Evolutionary conservation across 2,113 vertebrate genomes (phyloP), one percentile per base, ranked within the genome.

Genomic region (Gymnocephalus cernua): DNA sequence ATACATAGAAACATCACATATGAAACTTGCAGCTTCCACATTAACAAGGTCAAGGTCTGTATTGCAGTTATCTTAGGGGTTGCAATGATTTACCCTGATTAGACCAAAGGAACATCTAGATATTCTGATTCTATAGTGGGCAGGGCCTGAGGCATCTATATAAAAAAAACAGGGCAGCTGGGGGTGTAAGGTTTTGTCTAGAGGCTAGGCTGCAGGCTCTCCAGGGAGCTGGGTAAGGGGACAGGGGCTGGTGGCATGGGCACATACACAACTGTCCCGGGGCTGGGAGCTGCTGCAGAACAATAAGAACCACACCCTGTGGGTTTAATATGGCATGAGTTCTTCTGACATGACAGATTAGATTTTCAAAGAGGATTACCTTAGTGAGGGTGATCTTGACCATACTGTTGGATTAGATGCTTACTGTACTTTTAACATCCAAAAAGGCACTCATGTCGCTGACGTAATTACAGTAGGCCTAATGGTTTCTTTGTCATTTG

Each of bases 281-380:
- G 53, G 83, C 63, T 58, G 65, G 83, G 67, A 48, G 81, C 77
- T 75, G 80, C 25, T 54, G 44, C 76, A 64, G 74, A 84, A 91
- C 86, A 91, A 93, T 90, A 68, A 80, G 41, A 58, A 83, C 83
- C 91, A 87, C 89, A 87, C 88, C 86, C 91, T 88, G 57, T 85
- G 74, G 81, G 23, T 89, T 84, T 77, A 64, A 85, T 51, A 83
- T 56, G 56, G 74, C 79, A 62, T 72, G 80, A 63, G 66, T 74
- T 82, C 79, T 63, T 77, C 51, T 66, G 77, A 74, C 47, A 65
- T 25, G 54, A 70, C 23, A 86, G 87, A 92, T 92, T 93, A 89
- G 35, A 80, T 71, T 85, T 84, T 65, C 50, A 76, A 78, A 86
- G 80, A 66, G 86, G 89, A 91, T 90, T 88, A 86, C 79, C 81